These are phyloP conservation scores for Hemiprocne comata DNA, from an alignment of 2,113 vertebrate genomes.

Conservation along the genomic window DNA sequence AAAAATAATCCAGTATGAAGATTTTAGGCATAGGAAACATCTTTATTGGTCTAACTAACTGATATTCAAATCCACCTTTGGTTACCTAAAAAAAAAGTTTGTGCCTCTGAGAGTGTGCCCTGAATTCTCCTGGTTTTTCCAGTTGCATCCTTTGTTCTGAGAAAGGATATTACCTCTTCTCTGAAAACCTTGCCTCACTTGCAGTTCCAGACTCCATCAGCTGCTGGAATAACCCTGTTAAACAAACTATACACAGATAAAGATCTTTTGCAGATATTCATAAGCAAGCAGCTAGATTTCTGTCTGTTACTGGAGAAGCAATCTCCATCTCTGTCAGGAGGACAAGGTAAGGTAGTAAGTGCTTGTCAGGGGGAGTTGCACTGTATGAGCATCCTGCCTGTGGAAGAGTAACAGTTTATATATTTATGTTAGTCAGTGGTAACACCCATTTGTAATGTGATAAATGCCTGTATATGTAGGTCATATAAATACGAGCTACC, in stretches of 20 bases:
- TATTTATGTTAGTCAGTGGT: background rate
- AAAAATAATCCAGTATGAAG: too few relatives aligned
- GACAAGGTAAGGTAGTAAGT: background rate
- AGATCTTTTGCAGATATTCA: background rate
- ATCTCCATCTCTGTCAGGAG: background rate
- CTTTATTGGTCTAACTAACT: background rate
- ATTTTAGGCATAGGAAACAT: background rate
- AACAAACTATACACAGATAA: background rate
- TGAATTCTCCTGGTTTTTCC: background rate
- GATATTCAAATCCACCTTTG: background rate
- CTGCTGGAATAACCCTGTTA: background rate
- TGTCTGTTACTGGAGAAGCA: background rate
- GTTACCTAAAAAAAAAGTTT: background rate
- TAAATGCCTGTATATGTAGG: background rate
- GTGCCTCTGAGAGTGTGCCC: background rate
- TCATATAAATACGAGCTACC: background rate
- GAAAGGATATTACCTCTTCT: background rate
- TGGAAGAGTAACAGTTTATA: background rate
- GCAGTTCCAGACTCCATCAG: background rate
- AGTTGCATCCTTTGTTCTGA: background rate
- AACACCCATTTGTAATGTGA: background rate
- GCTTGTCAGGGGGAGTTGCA: background rate
- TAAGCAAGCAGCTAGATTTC: background rate
- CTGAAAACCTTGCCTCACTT: background rate
- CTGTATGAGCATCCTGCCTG: background rate